These are phyloP conservation scores for Eristalis intricaria DNA, from an alignment of 2,888 invertebrate species.

Conservation along the genomic window DNA sequence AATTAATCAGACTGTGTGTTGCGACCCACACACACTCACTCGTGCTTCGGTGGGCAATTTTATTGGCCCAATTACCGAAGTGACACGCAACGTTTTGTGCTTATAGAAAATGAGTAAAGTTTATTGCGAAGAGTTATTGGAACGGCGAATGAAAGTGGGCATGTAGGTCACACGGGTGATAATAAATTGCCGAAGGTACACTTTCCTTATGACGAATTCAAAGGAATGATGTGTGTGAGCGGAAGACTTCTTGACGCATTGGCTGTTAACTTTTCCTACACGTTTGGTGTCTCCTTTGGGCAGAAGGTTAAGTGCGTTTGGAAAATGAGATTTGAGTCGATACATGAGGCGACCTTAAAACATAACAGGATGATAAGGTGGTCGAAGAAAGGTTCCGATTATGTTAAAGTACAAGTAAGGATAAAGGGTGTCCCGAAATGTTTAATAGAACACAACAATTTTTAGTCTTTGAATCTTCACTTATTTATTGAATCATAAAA, in stretches of 20 bases:
- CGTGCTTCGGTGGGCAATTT: constrained; percentile 10
- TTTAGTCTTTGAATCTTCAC: no score
- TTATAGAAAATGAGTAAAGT: constrained; percentile 10
- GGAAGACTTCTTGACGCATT: background rate
- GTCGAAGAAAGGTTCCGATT: no score
- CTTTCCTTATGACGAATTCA: background rate
- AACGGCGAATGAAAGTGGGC: background rate
- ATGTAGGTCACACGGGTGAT: constrained; percentile 22
- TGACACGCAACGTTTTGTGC: constrained; percentile 5
- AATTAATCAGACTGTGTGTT: constrained; percentile 10
- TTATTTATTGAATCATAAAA: no score
- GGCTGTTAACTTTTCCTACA: background rate
- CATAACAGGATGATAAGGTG: no score
- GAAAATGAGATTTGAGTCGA: background rate
- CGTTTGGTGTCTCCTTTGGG: background rate
- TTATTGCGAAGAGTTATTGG: background rate
- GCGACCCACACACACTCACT: background rate
- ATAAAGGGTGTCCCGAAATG: no score
- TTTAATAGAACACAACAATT: no score
- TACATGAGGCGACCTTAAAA: no score
- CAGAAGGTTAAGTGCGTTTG: background rate
- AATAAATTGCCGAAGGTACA: background rate
- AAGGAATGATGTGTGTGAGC: background rate
- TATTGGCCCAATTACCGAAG: constrained; percentile 35
- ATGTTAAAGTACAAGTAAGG: no score